phyloP scores from a whole-genome alignment of 1,140 invertebrate species.

The Caenorhabditis latens region DNA sequence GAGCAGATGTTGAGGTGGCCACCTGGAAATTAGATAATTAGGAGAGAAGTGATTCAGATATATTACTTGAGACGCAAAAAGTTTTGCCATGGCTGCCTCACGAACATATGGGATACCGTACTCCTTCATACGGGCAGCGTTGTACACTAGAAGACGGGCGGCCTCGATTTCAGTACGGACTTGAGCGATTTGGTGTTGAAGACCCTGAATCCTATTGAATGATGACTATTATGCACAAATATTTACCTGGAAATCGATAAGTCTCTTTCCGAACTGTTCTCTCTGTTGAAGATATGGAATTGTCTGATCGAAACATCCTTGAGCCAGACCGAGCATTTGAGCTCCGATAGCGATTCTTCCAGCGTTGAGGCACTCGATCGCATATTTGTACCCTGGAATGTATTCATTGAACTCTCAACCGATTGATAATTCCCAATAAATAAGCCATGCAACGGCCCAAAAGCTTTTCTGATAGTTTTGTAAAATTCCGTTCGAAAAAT shows the following conservation, averaged over 20 bases:
- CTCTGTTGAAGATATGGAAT: conserved; percentile 92
- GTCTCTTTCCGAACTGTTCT: conserved; percentile 90
- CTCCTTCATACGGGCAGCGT: conserved; percentile 84
- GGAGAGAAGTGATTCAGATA: background rate
- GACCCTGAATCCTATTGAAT: conserved; percentile 81
- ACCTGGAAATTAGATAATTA: background rate
- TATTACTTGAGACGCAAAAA: conserved; percentile 82
- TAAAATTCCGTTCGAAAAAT: too few species aligned
- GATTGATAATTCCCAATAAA: too few species aligned
- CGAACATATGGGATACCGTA: conserved; percentile 83
- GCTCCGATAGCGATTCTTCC: conserved; percentile 94
- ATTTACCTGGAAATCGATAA: conserved; percentile 89
- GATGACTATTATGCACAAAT: too few species aligned
- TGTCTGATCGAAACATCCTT: conserved; percentile 92
- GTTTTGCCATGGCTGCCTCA: conserved; percentile 95
- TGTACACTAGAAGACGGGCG: conserved; percentile 90
- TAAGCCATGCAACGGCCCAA: too few species aligned
- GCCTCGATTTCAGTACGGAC: conserved; percentile 89
- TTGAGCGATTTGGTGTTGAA: conserved; percentile 94
- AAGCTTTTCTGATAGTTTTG: too few species aligned
- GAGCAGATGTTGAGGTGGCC: conserved; percentile 76
- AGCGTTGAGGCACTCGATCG: conserved; percentile 92
- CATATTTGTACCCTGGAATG: conserved; percentile 89
- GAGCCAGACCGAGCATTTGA: conserved; percentile 93
- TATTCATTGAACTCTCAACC: too few species aligned